phyloP scores from a whole-genome alignment of 1,140 invertebrate genomes.

The Pentalonia nigronervosa region DNA sequence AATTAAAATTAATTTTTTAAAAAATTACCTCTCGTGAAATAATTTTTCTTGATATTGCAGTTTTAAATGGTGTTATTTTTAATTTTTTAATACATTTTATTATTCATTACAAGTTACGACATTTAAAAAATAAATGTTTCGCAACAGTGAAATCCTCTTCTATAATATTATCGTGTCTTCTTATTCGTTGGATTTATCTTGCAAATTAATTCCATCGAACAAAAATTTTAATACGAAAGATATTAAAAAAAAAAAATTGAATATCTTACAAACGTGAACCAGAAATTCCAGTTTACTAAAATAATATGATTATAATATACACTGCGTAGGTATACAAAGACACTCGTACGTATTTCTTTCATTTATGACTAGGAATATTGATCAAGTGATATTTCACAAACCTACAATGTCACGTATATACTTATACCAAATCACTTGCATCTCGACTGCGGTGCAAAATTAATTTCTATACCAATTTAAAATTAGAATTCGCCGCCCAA shows the following conservation, averaged over 20 bases:
- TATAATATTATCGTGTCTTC: background rate
- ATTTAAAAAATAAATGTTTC: constrained; percentile 2
- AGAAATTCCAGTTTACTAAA: constrained; percentile 32
- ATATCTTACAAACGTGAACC: background rate
- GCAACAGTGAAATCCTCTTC: background rate
- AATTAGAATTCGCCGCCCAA: background rate
- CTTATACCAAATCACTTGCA: background rate
- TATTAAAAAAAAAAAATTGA: background rate
- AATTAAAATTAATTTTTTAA: background rate
- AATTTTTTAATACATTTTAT: constrained; percentile 2
- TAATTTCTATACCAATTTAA: background rate
- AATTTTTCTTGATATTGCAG: background rate
- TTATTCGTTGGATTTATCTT: background rate
- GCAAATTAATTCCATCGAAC: background rate
- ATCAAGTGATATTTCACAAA: background rate
- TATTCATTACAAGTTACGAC: background rate
- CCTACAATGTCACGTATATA: background rate
- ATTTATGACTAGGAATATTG: constrained; percentile 11
- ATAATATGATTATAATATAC: background rate
- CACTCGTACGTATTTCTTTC: background rate
- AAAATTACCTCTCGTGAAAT: background rate
- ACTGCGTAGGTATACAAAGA: background rate
- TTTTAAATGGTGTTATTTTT: background rate
- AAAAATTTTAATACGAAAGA: background rate
- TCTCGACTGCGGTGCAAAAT: background rate